Percentiles rank a stretch among this genome's conserved stretches.
Evolutionary conservation across 2,113 vertebrate genomes (phyloP).

Genomic region (Stictonetta naevosa): DNA sequence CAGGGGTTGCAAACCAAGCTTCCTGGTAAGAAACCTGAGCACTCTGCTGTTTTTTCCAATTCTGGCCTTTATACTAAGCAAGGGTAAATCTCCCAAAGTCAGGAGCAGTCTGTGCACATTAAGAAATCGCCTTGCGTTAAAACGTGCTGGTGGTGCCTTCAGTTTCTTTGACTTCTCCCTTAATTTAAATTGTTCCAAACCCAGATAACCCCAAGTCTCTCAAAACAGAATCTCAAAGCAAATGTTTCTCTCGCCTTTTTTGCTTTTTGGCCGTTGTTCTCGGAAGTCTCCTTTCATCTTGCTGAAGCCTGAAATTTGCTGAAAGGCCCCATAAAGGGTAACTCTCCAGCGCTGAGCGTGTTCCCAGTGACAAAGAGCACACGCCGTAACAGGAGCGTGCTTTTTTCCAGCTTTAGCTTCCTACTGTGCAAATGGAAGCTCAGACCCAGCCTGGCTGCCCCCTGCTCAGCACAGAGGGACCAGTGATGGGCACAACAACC

Average conservation of each 20-base stretch:
- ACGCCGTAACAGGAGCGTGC: neutral
- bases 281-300: neutral
- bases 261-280: neutral
- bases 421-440: neutral
- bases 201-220: neutral
- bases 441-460: neutral
- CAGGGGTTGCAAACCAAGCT: neutral
- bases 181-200: neutral
- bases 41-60: neutral
- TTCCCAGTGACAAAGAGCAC: neutral
- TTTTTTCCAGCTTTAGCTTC: neutral
- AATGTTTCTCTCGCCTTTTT: neutral
- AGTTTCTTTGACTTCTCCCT: conserved; percentile 38
- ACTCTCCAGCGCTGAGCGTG: neutral
- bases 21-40: neutral
- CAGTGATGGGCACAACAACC: neutral
- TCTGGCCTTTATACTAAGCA: neutral
- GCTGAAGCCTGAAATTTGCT: neutral
- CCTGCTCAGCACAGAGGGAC: neutral
- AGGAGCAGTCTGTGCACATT: neutral
- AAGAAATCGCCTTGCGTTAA: neutral
- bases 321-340: neutral
- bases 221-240: conserved; percentile 9
- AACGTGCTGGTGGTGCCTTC: neutral
- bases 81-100: neutral